phyloP scores from a whole-genome alignment of 2,797 vertebrate genomes.

The Oreochromis mossambicus region DNA sequence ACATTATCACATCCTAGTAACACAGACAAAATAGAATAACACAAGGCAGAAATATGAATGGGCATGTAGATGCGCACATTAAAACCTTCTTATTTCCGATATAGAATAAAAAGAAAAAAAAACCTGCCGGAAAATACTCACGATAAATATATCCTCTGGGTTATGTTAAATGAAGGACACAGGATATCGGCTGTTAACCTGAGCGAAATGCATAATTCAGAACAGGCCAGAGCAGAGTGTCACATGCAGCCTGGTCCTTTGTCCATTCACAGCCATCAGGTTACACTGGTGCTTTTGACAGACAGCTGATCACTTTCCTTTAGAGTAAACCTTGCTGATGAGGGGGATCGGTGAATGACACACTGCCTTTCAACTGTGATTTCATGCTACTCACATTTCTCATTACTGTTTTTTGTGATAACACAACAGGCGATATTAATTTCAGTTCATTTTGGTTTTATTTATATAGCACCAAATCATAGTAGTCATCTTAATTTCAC shows the following conservation, averaged over 20 bases:
- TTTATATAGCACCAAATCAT: background rate
- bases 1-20: background rate
- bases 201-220: conserved; percentile 76
- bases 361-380: background rate
- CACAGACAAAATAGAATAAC: background rate
- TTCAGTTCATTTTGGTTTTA: background rate
- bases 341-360: background rate
- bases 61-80: background rate
- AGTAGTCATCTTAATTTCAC: background rate
- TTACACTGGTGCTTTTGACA: conserved; percentile 44
- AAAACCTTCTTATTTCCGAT: background rate
- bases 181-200: conserved; percentile 59
- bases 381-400: background rate
- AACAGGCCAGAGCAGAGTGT: conserved; percentile 45
- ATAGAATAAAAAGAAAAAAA: background rate
- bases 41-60: background rate
- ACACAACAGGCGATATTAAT: background rate
- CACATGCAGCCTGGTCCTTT: conserved; percentile 43
- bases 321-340: background rate
- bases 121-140: background rate
- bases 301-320: conserved; percentile 35
- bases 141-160: conserved; percentile 13
- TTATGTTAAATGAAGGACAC: conserved; percentile 51
- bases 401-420: background rate
- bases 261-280: conserved; percentile 53